These are phyloP conservation scores for Ranitomeya imitator DNA, from an alignment of 2,113 vertebrate species.

Conservation along the genomic window DNA sequence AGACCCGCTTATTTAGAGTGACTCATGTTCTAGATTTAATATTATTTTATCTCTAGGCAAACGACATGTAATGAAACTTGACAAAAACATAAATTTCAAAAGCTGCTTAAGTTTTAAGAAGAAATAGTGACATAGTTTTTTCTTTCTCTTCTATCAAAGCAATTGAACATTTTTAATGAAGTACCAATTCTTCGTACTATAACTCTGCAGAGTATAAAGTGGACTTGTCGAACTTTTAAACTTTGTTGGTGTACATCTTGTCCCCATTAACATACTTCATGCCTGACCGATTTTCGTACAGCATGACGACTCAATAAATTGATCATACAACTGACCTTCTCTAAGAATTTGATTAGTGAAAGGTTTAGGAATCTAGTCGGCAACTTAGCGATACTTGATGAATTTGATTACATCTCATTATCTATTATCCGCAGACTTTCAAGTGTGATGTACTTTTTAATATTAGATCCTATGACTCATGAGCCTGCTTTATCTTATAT, in stretches of 20 bases:
- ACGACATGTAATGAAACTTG: neutral
- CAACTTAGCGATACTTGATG: neutral
- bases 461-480: neutral
- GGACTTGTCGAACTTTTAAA: constrained; percentile 12
- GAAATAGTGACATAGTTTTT: neutral
- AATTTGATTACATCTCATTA: constrained; percentile 27
- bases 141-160: neutral
- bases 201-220: neutral
- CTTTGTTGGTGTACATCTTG: constrained; percentile 35
- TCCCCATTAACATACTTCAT: constrained; percentile 44
- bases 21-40: too few relatives aligned
- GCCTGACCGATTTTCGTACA: constrained; percentile 23
- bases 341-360: constrained; percentile 6
- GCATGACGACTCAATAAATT: neutral
- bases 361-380: constrained; percentile 10
- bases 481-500: constrained; percentile 20
- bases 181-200: neutral
- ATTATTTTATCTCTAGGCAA: neutral
- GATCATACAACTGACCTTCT: neutral
- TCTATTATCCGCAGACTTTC: neutral
- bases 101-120: neutral
- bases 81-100: neutral
- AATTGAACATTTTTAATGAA: neutral
- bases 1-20: too few relatives aligned
- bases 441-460: neutral